Evolutionary conservation across 2,888 invertebrate species (phyloP).

Genomic region (Parapristionchus giblindavisi): DNA sequence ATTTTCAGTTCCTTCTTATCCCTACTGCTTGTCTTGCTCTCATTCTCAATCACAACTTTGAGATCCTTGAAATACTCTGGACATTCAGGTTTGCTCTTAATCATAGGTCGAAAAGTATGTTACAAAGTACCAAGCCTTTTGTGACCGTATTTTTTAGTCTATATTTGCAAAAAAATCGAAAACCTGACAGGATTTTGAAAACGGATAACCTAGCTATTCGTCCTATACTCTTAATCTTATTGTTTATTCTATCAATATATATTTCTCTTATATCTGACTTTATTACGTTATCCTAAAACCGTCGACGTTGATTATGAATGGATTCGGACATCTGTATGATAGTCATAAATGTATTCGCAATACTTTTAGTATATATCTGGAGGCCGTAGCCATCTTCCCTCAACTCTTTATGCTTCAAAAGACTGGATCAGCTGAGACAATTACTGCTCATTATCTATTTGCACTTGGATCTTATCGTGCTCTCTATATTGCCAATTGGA

Average conservation of each 20-base stretch:
- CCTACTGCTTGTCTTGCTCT: constrained; percentile 87
- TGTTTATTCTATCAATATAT: no score
- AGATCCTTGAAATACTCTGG: constrained; percentile 90
- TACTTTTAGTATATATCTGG: constrained; percentile 84
- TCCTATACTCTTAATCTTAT: no score
- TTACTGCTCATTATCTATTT: constrained; percentile 80
- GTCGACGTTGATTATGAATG: no score
- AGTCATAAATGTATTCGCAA: no score
- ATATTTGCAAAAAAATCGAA: no score
- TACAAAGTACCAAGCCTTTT: no score
- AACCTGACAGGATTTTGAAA: no score
- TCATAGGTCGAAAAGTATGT: constrained; percentile 74
- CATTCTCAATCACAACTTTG: constrained; percentile 92
- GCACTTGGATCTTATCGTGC: constrained; percentile 73
- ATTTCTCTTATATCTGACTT: no score
- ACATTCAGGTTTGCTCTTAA: constrained; percentile 75
- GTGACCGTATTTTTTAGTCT: no score
- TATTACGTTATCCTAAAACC: no score
- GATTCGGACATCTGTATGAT: no score
- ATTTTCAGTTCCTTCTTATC: constrained; percentile 86
- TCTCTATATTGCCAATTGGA: constrained; percentile 74
- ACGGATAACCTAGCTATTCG: no score
- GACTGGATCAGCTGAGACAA: constrained; percentile 95
- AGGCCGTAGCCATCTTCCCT: constrained; percentile 96
- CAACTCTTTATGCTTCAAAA: constrained; percentile 95